Evolutionary conservation across 2,888 invertebrate genomes (phyloP).

Genomic region (Polyommatus icarus): DNA sequence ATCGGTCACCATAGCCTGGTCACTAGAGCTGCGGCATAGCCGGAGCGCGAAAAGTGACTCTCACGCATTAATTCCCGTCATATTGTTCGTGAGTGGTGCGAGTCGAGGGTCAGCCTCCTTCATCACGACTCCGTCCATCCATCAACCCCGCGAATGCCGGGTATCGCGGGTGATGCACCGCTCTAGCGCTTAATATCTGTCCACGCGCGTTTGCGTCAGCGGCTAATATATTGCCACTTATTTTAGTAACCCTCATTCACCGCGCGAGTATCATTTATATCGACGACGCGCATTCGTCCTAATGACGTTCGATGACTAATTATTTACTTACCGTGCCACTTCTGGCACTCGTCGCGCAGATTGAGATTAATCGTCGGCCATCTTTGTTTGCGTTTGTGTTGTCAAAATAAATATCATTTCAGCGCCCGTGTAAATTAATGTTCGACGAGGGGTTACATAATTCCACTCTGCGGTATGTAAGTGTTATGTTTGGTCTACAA

Average conservation of each 20-base stretch:
- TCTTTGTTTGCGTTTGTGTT: slow-evolving; percentile 43
- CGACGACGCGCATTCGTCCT: slow-evolving; percentile 61
- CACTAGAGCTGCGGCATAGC: neutral
- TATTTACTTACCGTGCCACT: slow-evolving; percentile 46
- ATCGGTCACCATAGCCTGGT: neutral
- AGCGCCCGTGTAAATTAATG: neutral
- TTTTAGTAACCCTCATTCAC: slow-evolving; percentile 77
- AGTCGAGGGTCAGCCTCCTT: neutral
- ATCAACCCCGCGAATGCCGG: neutral
- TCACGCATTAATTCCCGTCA: neutral
- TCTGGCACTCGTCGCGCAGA: slow-evolving; percentile 37
- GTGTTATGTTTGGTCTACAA: neutral
- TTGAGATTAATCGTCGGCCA: slow-evolving; percentile 50
- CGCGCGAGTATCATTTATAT: slow-evolving; percentile 63
- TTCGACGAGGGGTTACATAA: neutral
- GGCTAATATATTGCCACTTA: slow-evolving; percentile 75
- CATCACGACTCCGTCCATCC: neutral
- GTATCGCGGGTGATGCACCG: slow-evolving; percentile 52
- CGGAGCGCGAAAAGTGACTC: neutral
- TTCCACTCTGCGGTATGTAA: neutral
- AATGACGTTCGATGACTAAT: slow-evolving; percentile 63
- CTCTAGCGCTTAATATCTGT: slow-evolving; percentile 77
- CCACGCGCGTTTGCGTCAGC: slow-evolving; percentile 74
- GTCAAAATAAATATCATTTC: slow-evolving; percentile 22
- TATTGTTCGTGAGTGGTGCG: neutral